Evolutionary conservation across 2,888 invertebrate genomes (phyloP).

Genomic region (Tetranychus truncatus): DNA sequence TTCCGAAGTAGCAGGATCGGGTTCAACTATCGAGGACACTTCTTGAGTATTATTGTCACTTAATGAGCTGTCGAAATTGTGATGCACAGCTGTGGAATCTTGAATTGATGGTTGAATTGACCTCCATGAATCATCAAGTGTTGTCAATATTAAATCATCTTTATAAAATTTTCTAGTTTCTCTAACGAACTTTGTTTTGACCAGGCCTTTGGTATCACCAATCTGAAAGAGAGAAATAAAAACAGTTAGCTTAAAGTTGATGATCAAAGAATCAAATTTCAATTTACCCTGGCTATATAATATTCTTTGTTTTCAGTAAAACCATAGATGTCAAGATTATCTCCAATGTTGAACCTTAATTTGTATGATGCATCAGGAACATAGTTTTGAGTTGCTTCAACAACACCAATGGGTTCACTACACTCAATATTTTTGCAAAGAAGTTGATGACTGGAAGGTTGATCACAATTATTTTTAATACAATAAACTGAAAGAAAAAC

Average conservation of each 20-base stretch:
- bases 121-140: background rate
- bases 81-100: background rate
- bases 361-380: background rate
- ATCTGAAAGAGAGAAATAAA: background rate
- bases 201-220: background rate
- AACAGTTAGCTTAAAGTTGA: background rate
- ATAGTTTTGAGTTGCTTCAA: background rate
- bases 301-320: background rate
- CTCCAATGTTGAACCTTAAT: background rate
- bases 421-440: background rate
- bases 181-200: background rate
- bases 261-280: background rate
- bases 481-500: background rate
- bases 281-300: background rate
- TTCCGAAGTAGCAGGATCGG: background rate
- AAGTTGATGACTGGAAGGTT: background rate
- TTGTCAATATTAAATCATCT: background rate
- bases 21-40: background rate
- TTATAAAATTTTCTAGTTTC: background rate
- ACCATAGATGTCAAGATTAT: background rate
- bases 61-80: background rate
- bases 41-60: background rate
- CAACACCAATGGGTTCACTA: background rate
- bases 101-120: background rate
- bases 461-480: background rate